Evolutionary conservation across 2,797 vertebrate species (phyloP), one percentile per base, ranked within the genome.

Genomic region (Sebastolobus altivelis): DNA sequence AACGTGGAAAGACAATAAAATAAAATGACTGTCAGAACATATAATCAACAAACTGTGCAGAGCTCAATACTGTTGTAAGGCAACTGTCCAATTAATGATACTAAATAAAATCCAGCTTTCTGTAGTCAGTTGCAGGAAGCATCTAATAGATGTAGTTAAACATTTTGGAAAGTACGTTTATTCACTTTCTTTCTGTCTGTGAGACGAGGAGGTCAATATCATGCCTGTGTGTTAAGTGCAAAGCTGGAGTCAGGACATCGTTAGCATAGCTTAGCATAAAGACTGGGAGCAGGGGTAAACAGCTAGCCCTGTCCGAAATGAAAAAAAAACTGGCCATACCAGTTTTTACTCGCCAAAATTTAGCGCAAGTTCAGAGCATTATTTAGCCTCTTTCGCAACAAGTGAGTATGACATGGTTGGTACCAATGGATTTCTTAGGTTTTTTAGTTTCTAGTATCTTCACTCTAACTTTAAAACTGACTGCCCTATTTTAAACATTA

Each of bases 381-480:
- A 1, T 46, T 18, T 46, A 46, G 1, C 43, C 43, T 18, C 40
- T 16, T 43, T 43, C 0, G 0, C 40, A 18, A 0, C 3, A 18
- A 46, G 43, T 18, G 13, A 16, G 40, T 43, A 43, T 43, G 43
- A 18, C 6, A 18, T 46, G 16, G 16, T 46, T 1, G 43, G 43
- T 46, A 0, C 43, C 0, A 18, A 18, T 46, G 43, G 0, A 46
- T 7, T 18, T 16, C 1, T 46, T 7, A 18, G 16, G 43, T 2
- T 46, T 46, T 46, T 0, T 46, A 22, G 52, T 55, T 55, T 20
- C 16, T 16, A 46, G 43, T 46, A 46, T 46, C 0, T 0, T 46
- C 16, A 46, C 0, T 46, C 43, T 46, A 46, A 8, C 16, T 46
- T 46, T 46, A 0, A 46, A 46, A 18, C 16, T 46, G 43, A 43